phyloP scores from a whole-genome alignment of 1,140 invertebrate genomes.

The Mizuhopecten yessoensis region DNA sequence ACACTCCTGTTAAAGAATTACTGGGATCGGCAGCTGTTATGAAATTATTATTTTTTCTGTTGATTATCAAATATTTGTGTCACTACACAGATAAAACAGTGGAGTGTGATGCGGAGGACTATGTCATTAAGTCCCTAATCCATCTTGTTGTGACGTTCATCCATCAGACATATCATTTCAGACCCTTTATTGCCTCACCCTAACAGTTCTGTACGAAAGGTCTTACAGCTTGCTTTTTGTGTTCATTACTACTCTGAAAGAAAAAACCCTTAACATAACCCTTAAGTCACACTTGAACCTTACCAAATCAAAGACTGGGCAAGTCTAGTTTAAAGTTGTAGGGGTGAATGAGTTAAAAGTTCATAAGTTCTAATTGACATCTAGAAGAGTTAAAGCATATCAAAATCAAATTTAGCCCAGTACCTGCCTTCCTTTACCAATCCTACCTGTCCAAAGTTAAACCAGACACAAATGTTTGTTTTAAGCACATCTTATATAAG shows the following conservation, averaged over 20 bases:
- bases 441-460: too few relatives aligned
- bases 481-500: neutral
- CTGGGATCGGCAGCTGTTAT: neutral
- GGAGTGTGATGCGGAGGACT: neutral
- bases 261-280: too few relatives aligned
- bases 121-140: conserved; percentile 8
- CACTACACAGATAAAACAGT: neutral
- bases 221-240: neutral
- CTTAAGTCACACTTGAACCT: too few relatives aligned
- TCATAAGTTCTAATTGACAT: too few relatives aligned
- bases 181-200: neutral
- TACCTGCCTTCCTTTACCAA: too few relatives aligned
- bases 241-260: too few relatives aligned
- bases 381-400: too few relatives aligned
- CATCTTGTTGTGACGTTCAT: neutral
- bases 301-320: too few relatives aligned
- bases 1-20: neutral
- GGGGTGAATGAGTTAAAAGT: too few relatives aligned
- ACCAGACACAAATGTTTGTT: too few relatives aligned
- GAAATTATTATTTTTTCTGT: neutral
- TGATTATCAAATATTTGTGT: conserved; percentile 28
- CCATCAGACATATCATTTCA: neutral
- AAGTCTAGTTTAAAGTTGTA: too few relatives aligned
- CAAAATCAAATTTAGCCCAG: too few relatives aligned
- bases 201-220: neutral